Conservation (phyloP, 2,888 invertebrate species). For the Platypus cylindrus region DNA sequence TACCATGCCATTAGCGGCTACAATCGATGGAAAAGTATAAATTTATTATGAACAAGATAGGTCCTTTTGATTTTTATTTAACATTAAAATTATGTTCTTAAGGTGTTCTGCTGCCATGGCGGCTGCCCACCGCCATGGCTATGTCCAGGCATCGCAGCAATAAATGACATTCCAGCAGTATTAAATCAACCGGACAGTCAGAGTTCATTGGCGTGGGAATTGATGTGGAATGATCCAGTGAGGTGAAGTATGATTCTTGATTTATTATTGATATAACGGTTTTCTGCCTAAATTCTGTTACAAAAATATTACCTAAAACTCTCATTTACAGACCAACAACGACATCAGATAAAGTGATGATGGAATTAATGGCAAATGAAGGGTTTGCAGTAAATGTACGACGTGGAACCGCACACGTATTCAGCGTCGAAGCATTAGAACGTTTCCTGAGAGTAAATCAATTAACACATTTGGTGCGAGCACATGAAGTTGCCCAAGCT, state of each 20-base stretch:
- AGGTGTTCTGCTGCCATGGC: conserved; percentile 69
- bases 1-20: conserved; percentile 56
- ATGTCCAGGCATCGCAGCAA: conserved; percentile 47
- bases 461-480: conserved; percentile 57
- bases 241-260: conserved; percentile 31
- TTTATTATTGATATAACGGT: not conserved
- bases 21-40: conserved; percentile 55
- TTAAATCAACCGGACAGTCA: conserved; percentile 51
- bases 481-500: conserved; percentile 58
- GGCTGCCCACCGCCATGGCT: conserved; percentile 62
- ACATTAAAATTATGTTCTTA: conserved; percentile 10
- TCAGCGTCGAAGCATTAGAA: conserved; percentile 54
- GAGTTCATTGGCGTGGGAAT: conserved; percentile 63
- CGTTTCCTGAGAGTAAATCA: conserved; percentile 52
- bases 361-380: conserved; percentile 44
- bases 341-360: conserved; percentile 35
- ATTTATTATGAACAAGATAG: no score
- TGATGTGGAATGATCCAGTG: conserved; percentile 68
- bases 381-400: conserved; percentile 56
- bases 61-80: no score
- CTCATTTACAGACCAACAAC: conserved; percentile 31
- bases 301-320: not conserved
- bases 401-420: conserved; percentile 62
- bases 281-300: no score
- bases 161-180: conserved; percentile 53